Percentiles rank a stretch among this genome's conserved stretches.
These are phyloP conservation scores for Bombus terrestris DNA, from an alignment of 1,140 invertebrate genomes.

Conservation along the genomic window DNA sequence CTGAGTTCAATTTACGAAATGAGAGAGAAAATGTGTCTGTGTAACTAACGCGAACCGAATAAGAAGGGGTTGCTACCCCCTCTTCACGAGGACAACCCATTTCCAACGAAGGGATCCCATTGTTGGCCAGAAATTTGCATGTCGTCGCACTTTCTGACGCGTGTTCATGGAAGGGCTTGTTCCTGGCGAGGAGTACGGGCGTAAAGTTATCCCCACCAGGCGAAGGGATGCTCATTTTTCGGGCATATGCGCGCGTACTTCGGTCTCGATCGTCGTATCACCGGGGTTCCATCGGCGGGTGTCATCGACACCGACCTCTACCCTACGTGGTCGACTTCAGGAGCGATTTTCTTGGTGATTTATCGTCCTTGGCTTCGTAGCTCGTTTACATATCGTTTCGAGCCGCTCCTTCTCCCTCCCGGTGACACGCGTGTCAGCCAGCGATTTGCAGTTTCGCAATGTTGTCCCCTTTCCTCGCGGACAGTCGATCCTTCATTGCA, in stretches of 20 bases:
- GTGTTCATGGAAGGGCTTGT: conserved; percentile 57
- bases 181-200: conserved; percentile 20
- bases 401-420: conserved; percentile 12
- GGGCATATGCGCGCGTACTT: conserved; percentile 36
- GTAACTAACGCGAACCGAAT: background rate
- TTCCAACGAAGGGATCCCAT: conserved; percentile 57
- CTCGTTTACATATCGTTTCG: conserved; percentile 47
- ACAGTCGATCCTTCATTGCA: background rate
- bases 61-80: conserved; percentile 18
- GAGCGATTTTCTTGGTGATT: conserved; percentile 48
- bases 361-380: conserved; percentile 33
- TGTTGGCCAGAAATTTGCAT: conserved; percentile 73
- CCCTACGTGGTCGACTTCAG: conserved; percentile 11
- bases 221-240: conserved; percentile 53
- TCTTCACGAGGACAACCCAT: background rate
- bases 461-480: background rate
- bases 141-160: conserved; percentile 70
- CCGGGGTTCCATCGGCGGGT: conserved; percentile 24
- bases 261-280: background rate
- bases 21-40: background rate
- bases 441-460: conserved; percentile 30
- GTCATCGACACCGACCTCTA: conserved; percentile 46
- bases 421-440: conserved; percentile 26
- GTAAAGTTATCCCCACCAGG: conserved; percentile 31
- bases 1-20: background rate